phyloP scores from a whole-genome alignment of 2,888 invertebrate genomes.

The Lithophane ornitopus region DNA sequence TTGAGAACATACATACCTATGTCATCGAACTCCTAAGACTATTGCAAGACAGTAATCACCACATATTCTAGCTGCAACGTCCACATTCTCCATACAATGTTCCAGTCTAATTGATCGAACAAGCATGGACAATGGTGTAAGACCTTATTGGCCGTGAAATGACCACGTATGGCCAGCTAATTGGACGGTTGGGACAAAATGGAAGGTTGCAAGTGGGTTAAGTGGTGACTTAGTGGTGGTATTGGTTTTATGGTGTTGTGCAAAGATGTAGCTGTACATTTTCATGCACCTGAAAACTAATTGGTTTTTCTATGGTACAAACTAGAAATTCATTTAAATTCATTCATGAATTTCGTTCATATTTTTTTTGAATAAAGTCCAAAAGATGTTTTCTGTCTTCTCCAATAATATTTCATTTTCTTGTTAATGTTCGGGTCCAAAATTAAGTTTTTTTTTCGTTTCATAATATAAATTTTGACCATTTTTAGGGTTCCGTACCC shows the following conservation, averaged over 20 bases:
- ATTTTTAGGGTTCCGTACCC: too few relatives aligned
- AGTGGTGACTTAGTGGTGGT: slow-evolving; percentile 27
- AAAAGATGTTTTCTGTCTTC: too few relatives aligned
- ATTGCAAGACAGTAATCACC: not conserved
- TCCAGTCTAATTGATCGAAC: slow-evolving; percentile 56
- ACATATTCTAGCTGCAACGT: not conserved
- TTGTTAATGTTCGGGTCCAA: too few relatives aligned
- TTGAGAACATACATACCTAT: too few relatives aligned
- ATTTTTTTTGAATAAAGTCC: too few relatives aligned
- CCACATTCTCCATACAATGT: slow-evolving; percentile 30
- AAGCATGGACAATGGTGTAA: slow-evolving; percentile 42
- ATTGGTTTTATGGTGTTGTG: slow-evolving; percentile 36
- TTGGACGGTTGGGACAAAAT: slow-evolving; percentile 47
- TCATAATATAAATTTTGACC: too few relatives aligned
- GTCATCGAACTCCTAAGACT: not conserved
- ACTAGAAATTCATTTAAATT: too few relatives aligned
- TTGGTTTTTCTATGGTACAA: not conserved
- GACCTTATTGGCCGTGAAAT: slow-evolving; percentile 52
- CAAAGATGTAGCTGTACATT: not conserved
- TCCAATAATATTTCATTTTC: too few relatives aligned
- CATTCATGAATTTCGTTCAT: not conserved
- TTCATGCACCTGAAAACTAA: not conserved
- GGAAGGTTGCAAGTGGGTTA: slow-evolving; percentile 40
- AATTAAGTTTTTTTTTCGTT: too few relatives aligned
- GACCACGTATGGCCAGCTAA: slow-evolving; percentile 41